Conservation (phyloP, 2,797 vertebrate species). For the Sebastes hopkinsi region DNA sequence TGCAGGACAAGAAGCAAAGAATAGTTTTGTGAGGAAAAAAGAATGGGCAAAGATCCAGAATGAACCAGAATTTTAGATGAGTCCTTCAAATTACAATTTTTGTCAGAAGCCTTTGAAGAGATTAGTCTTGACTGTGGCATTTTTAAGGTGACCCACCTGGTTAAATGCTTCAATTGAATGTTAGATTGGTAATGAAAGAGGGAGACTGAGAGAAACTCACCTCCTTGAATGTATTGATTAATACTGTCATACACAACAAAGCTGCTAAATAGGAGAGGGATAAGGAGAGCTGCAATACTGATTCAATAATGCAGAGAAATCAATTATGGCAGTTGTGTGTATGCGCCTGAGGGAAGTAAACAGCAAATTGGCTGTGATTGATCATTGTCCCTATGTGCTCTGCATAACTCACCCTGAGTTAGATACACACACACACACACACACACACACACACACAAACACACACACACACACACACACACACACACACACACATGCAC, state of each 20-base stretch:
- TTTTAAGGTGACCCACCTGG: neutral
- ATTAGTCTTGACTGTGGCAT: neutral
- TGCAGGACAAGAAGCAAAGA: neutral
- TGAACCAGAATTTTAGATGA: neutral
- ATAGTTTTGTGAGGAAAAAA: neutral
- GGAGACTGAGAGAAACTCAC: neutral
- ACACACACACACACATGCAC: neutral
- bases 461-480: neutral
- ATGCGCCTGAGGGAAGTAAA: slow-evolving; percentile 5
- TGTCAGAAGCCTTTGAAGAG: neutral
- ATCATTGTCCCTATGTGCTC: neutral
- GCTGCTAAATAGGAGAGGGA: neutral
- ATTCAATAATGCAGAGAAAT: slow-evolving; percentile 34
- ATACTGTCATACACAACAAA: neutral
- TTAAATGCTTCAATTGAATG: neutral
- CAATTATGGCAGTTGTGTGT: slow-evolving; percentile 22
- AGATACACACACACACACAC: neutral
- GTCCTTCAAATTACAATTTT: neutral
- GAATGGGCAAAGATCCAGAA: neutral
- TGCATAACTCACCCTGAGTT: neutral
- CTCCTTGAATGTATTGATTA: neutral
- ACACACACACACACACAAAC: neutral
- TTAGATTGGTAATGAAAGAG: neutral
- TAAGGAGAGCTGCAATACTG: neutral
- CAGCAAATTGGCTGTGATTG: slow-evolving; percentile 7